Evolutionary conservation across 1,140 invertebrate species (phyloP).

Genomic region (Episyrphus balteatus): DNA sequence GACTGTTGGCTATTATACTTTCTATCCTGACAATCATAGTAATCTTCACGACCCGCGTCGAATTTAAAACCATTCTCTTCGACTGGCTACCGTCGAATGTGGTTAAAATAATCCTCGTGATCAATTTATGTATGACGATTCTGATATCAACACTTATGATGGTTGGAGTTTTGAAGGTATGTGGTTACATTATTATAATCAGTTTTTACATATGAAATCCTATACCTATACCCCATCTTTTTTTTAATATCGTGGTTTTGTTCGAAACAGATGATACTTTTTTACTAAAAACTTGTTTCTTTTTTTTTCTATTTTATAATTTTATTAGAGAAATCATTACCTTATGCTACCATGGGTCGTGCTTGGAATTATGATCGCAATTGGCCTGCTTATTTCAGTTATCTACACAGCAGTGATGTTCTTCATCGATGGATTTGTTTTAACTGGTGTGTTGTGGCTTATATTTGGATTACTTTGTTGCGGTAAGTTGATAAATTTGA

Average conservation of each 20-base stretch:
- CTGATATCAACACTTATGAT: conserved; percentile 62
- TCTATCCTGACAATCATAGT: conserved; percentile 41
- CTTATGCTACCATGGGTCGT: conserved; percentile 74
- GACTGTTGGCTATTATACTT: conserved; percentile 51
- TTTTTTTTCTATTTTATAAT: conserved; percentile 7
- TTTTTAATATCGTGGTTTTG: conserved; percentile 1
- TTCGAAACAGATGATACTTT: neutral
- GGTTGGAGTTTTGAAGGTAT: conserved; percentile 61
- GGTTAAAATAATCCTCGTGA: conserved; percentile 65
- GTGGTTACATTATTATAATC: conserved; percentile 7
- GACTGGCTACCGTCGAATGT: conserved; percentile 36
- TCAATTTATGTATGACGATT: conserved; percentile 72
- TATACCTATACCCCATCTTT: neutral
- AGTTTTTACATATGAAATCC: neutral
- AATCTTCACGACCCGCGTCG: conserved; percentile 42
- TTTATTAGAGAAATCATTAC: conserved; percentile 60
- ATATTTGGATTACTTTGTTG: conserved; percentile 49
- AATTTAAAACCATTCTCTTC: conserved; percentile 49
- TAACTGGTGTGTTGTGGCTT: conserved; percentile 49
- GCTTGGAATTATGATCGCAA: conserved; percentile 60
- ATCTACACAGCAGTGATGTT: conserved; percentile 62
- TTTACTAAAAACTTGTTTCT: neutral
- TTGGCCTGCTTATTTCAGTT: conserved; percentile 60
- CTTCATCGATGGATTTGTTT: conserved; percentile 46
- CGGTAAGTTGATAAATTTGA: conserved; percentile 39